These are phyloP conservation scores for Ctenodactylus gundi DNA, from an alignment of 2,113 vertebrate species.

Conservation along the genomic window DNA sequence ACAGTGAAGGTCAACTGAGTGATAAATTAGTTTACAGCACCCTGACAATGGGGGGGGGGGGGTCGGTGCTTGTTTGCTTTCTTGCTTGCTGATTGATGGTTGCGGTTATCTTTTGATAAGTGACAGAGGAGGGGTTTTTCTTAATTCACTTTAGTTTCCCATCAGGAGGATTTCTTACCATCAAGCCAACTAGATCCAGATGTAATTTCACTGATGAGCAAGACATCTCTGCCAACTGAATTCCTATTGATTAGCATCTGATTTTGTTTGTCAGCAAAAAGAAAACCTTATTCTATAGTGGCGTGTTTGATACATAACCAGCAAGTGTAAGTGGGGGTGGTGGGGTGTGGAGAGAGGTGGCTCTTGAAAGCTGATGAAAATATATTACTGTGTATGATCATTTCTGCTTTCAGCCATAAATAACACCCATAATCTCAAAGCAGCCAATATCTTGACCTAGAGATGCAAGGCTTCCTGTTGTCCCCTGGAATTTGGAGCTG, in stretches of 20 bases:
- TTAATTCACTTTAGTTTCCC: slow-evolving; percentile 54
- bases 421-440: slow-evolving; percentile 67
- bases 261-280: slow-evolving; percentile 85
- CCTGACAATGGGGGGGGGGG: neutral
- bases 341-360: slow-evolving; percentile 71
- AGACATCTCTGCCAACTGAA: slow-evolving; percentile 59
- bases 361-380: slow-evolving; percentile 85
- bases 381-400: slow-evolving; percentile 76
- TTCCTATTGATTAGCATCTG: slow-evolving; percentile 76
- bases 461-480: neutral
- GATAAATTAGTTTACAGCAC: neutral
- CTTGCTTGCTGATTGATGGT: neutral
- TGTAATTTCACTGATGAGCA: slow-evolving; percentile 69
- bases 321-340: neutral
- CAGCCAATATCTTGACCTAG: slow-evolving; percentile 25
- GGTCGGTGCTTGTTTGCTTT: neutral
- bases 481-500: neutral
- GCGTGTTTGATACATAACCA: slow-evolving; percentile 77
- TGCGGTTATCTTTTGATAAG: slow-evolving; percentile 46
- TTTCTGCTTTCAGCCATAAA: slow-evolving; percentile 74
- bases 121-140: neutral
- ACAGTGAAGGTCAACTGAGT: neutral
- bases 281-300: slow-evolving; percentile 83
- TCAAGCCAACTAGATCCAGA: slow-evolving; percentile 42
- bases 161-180: slow-evolving; percentile 53